Base-by-base conservation (phyloP, 2,888 invertebrate genomes). In the Gnatocerus cornutus region DNA sequence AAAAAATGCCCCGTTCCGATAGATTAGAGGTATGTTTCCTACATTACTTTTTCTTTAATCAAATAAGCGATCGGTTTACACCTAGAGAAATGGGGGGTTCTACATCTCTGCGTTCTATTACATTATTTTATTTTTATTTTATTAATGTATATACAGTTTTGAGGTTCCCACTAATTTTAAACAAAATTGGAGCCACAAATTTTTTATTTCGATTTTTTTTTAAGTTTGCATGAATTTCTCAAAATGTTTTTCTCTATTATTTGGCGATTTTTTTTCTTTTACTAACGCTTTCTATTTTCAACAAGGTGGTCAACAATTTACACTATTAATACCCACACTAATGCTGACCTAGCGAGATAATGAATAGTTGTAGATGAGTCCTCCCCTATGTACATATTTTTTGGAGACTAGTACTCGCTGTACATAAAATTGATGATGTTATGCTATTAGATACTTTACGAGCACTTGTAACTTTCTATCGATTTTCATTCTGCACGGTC, bases 1-100 rank as follows among this genome's bases (percentile, higher is more conserved):
- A 96, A 89, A 97, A 97, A 89, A 90, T 96, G 90, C 94, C 95
- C 81, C 93, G 97, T 87, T 93, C 96, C 85, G 97, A 97, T 88
- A 91, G 97, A 89, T 92, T 97, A 88, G 97, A 97, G 96, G 97
- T 97, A 90, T 91, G 92, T 33, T 9, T n/a, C 6, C 1, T 7
- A n/a, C 33, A n/a, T 7, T 33, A 33, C 1, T 33, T 33, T 33
- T 21, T 21, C 21, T 21, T 21, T 21, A 21, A 21, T 21, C 2
- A 21, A 21, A 21, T 21, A 21, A 21, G 33, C 33, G 33, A 21
- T 2, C 33, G 3, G 33, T 9, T 27, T 13, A 71, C 59, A 64
- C 68, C 52, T 71, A 30, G 64, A 48, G 46, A 69, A 64, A 63
- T 66, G 68, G 68, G 72, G 69, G 73, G 72, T 63, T 69, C 65